A percentile compares a stretch with the other conserved stretches of the same genome.
These are phyloP conservation scores for Carapus acus DNA, from an alignment of 2,797 vertebrate species.

Conservation along the genomic window DNA sequence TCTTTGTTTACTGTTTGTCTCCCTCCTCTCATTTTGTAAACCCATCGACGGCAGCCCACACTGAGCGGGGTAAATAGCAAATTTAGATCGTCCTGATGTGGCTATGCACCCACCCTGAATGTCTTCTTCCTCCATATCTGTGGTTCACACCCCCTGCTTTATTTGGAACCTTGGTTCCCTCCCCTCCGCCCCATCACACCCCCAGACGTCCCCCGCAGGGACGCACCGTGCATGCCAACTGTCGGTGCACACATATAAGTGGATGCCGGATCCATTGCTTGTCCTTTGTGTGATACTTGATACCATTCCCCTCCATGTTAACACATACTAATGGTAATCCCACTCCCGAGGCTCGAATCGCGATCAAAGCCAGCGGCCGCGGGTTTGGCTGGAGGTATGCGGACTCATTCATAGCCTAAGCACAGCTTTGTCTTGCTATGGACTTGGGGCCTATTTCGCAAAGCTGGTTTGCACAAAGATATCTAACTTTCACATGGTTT, in stretches of 20 bases:
- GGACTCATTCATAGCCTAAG: slow-evolving; percentile 56
- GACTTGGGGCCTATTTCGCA: slow-evolving; percentile 64
- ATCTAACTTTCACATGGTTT: slow-evolving; percentile 71
- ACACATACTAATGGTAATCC: slow-evolving; percentile 63
- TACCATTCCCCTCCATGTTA: slow-evolving; percentile 47
- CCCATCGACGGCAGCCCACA: slow-evolving; percentile 87
- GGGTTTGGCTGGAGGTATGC: slow-evolving; percentile 63
- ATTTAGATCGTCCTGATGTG: slow-evolving; percentile 69
- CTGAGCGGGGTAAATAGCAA: slow-evolving; percentile 91
- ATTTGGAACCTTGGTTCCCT: slow-evolving; percentile 33
- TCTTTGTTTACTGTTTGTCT: slow-evolving; percentile 74
- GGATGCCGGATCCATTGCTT: slow-evolving; percentile 50
- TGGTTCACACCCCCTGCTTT: slow-evolving; percentile 51
- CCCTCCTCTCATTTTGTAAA: slow-evolving; percentile 73
- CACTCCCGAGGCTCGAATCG: slow-evolving; percentile 46
- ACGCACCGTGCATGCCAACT: slow-evolving; percentile 66
- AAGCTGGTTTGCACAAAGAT: slow-evolving; percentile 62
- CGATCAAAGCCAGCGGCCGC: slow-evolving; percentile 41
- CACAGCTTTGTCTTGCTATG: slow-evolving; percentile 69
- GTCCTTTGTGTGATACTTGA: slow-evolving; percentile 60
- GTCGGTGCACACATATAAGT: slow-evolving; percentile 31
- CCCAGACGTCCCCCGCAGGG: slow-evolving; percentile 55
- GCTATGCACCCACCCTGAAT: slow-evolving; percentile 63
- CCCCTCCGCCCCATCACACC: slow-evolving; percentile 7
- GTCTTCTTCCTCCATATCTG: slow-evolving; percentile 52